Evolutionary conservation across 2,888 invertebrate genomes (phyloP), one percentile per base, ranked within the genome.

Genomic region (Siphlonurus alternatus): DNA sequence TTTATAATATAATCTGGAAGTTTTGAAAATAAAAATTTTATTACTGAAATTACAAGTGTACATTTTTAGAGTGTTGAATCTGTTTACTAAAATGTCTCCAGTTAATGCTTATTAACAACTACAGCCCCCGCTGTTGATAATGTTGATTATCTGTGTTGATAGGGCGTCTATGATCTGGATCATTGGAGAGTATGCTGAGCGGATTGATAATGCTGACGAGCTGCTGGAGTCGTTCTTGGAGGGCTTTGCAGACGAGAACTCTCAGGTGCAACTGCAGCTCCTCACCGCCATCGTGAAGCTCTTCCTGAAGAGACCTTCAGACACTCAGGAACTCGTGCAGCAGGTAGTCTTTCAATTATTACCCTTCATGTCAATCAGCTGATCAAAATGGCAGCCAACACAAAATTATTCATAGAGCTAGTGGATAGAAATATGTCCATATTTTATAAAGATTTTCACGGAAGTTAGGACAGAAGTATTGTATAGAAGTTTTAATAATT

Each of bases 191-290:
- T 99, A 99, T 76, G 99, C 99, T 0, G 99, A 99, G 75, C 86
- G 99, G 69, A 99, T 99, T 70, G 99, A 99, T 77, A 99, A 99
- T 75, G 99, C 99, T 0, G 99, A 99, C 73, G 99, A 99, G 73
- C 80, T 99, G 25, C 79, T 99, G 22, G 98, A 99, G 74, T 95
- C 95, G 67, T 99, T 99, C 80, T 80, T 99, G 5, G 99, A 99
- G 78, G 98, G 95, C 15, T 97, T 97, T 80, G 93, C 88, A 70
- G 96, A 96, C 77, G 96, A 97, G 74, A 96, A 96, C 73, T 91
- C 94, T 23, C 95, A 96, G 80, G 92, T 93, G 1, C 99, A 99
- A 76, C 79, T 99, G 62, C 99, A 99, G 74, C 78, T 99, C 66
- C 78, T 99, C 65, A 99, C 99, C 0, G 98, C 98, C 0, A 98